Evolutionary conservation across 2,113 vertebrate genomes (phyloP).

Genomic region (Brachyhypopomus gauderio): DNA sequence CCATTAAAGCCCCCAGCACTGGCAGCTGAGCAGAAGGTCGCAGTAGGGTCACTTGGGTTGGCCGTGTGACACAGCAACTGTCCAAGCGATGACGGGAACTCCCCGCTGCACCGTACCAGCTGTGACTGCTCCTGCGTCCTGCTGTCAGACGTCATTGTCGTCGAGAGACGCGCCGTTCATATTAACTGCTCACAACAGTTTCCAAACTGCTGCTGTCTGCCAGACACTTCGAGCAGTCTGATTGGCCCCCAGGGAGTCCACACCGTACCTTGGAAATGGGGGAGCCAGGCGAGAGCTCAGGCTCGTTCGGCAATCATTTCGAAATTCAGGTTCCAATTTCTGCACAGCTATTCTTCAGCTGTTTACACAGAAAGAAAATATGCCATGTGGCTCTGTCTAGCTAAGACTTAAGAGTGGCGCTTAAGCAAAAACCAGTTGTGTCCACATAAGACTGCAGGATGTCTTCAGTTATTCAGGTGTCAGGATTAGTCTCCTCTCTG

Average conservation of each 20-base stretch:
- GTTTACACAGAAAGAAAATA: not conserved
- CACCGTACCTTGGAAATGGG: constrained; percentile 33
- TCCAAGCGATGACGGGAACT: constrained; percentile 62
- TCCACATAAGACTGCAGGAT: constrained; percentile 2
- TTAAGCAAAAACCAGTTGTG: constrained; percentile 8
- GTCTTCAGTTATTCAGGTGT: constrained; percentile 33
- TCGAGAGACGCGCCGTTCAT: constrained; percentile 51
- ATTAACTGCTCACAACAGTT: constrained; percentile 63
- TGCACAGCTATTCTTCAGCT: not conserved
- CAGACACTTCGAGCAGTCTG: constrained; percentile 20
- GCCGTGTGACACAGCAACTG: constrained; percentile 57
- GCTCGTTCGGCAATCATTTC: not conserved
- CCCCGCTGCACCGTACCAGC: constrained; percentile 44
- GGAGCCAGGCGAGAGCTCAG: constrained; percentile 48
- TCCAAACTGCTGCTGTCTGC: constrained; percentile 66
- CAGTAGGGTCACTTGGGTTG: constrained; percentile 60
- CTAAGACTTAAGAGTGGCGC: not conserved
- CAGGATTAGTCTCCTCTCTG: constrained; percentile 32
- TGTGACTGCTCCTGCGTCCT: constrained; percentile 52
- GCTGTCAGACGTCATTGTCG: constrained; percentile 57
- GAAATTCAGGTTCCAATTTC: not conserved
- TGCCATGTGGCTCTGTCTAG: not conserved
- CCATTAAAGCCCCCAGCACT: constrained; percentile 68
- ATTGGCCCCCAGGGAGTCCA: constrained; percentile 25
- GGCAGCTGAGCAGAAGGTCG: constrained; percentile 66